Conservation (phyloP, 1,140 invertebrate genomes). For the Sycophila sp. region DNA sequence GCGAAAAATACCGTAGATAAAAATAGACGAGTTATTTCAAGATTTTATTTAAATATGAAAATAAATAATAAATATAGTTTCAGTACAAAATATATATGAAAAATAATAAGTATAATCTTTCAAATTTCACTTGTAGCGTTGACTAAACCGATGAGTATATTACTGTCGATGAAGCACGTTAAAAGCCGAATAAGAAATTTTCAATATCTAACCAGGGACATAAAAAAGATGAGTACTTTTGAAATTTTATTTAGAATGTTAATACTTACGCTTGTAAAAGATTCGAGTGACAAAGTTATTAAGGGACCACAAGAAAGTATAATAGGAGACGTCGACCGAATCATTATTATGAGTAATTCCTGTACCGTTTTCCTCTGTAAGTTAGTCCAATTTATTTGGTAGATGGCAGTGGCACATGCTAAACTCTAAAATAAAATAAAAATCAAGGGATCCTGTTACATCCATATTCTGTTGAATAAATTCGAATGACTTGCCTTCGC, state of each 20-base stretch:
- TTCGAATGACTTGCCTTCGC: neutral
- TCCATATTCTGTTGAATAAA: too few species aligned
- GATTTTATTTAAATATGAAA: too few species aligned
- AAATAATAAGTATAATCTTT: too few species aligned
- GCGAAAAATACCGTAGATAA: too few species aligned
- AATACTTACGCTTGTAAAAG: neutral
- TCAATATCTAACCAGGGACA: neutral
- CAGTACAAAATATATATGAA: too few species aligned
- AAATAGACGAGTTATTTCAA: too few species aligned
- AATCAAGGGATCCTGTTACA: too few species aligned
- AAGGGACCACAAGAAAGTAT: neutral
- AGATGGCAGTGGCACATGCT: neutral
- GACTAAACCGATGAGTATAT: neutral
- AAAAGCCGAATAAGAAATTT: constrained; percentile 3
- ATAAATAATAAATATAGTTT: neutral
- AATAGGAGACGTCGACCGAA: neutral
- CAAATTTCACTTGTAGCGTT: too few species aligned
- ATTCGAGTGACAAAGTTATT: neutral
- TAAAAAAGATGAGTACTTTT: neutral
- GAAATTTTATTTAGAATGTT: neutral
- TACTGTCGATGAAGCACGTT: neutral
- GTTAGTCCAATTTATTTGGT: neutral
- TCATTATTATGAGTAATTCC: constrained; percentile 2
- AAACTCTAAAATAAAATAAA: neutral
- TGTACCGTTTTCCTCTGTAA: neutral